Evolutionary conservation across 2,888 invertebrate genomes (phyloP).

Genomic region (Idaea straminata): DNA sequence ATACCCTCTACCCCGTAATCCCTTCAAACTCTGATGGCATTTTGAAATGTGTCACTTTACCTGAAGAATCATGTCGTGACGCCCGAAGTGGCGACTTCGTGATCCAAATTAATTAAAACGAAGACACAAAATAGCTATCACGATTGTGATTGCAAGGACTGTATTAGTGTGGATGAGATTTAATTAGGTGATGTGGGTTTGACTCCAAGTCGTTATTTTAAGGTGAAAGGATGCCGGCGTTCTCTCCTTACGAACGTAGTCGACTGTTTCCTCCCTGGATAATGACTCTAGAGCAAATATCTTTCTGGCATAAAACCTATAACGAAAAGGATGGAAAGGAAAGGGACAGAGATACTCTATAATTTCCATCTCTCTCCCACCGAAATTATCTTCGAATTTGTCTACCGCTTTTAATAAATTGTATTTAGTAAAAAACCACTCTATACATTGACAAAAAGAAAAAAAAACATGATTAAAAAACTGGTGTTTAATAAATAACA

Average conservation of each 20-base stretch:
- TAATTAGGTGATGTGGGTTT: conserved; percentile 24
- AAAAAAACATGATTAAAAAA: neutral
- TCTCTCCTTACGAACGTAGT: too few relatives aligned
- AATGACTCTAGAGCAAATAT: too few relatives aligned
- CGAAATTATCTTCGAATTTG: too few relatives aligned
- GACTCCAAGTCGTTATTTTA: neutral
- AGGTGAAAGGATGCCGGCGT: too few relatives aligned
- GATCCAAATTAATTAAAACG: conserved; percentile 80
- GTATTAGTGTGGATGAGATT: conserved; percentile 57
- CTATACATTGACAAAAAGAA: neutral
- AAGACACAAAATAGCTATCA: conserved; percentile 76
- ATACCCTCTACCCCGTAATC: conserved; percentile 56
- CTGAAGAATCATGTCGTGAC: conserved; percentile 70
- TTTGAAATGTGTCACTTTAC: conserved; percentile 77
- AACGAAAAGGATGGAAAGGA: too few relatives aligned
- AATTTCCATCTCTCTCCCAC: too few relatives aligned
- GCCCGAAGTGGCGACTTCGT: conserved; percentile 77
- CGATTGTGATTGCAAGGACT: conserved; percentile 70
- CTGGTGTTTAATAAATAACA: neutral
- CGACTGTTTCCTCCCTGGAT: too few relatives aligned
- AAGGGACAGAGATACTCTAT: too few relatives aligned
- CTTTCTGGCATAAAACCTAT: too few relatives aligned
- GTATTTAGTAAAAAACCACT: neutral
- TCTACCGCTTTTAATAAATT: neutral
- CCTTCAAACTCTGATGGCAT: conserved; percentile 67